These are phyloP conservation scores for Sarcophaga caerulescens DNA, from an alignment of 2,888 invertebrate species.

Conservation along the genomic window DNA sequence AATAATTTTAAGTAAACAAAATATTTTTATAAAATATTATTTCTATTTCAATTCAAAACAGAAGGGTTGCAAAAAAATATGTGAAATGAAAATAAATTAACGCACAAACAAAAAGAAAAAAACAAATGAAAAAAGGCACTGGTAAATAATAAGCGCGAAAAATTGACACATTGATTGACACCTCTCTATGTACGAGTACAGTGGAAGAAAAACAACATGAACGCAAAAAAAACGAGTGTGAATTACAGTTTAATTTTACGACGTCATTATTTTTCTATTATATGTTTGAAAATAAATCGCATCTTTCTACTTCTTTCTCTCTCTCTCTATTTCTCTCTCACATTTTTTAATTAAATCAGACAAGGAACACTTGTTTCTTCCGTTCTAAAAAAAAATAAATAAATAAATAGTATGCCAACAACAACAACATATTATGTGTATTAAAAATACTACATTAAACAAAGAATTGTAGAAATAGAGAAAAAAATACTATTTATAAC, in stretches of 20 bases:
- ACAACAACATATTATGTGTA: not conserved
- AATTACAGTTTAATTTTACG: not conserved
- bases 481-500: slow-evolving; percentile 58
- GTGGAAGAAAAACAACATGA: too few species aligned
- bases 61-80: too few species aligned
- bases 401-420: not conserved
- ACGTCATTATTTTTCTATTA: slow-evolving; percentile 10
- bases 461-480: slow-evolving; percentile 23
- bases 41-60: not conserved
- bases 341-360: slow-evolving; percentile 46
- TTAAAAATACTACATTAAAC: slow-evolving; percentile 47
- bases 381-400: slow-evolving; percentile 53
- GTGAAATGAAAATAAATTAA: too few species aligned
- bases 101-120: too few species aligned
- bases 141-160: not conserved
- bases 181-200: not conserved
- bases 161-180: slow-evolving; percentile 2
- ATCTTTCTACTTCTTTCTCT: not conserved
- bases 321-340: not conserved
- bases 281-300: not conserved
- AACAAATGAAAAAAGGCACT: too few species aligned
- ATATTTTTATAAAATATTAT: slow-evolving; percentile 1
- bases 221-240: not conserved
- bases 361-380: slow-evolving; percentile 62
- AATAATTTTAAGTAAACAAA: not conserved